These are phyloP conservation scores for Dyspetes luteomarginatus DNA, from an alignment of 2,888 invertebrate species.

Conservation along the genomic window DNA sequence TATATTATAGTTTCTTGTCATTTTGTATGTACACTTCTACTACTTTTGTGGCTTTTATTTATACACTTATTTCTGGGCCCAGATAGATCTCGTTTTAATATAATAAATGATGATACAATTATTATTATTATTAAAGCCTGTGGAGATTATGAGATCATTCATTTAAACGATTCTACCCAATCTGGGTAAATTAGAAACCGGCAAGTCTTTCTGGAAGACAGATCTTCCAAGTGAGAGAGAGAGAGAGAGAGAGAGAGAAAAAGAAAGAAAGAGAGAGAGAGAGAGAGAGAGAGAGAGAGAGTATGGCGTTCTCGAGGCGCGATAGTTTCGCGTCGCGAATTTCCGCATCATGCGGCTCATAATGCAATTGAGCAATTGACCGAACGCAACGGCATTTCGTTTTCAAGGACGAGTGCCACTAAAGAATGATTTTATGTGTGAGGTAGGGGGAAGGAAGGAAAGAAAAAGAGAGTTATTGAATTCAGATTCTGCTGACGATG, in stretches of 20 bases:
- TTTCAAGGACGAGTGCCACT: conserved; percentile 30
- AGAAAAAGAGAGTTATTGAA: conserved; percentile 9
- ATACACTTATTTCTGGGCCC: not conserved
- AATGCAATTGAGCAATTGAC: conserved; percentile 43
- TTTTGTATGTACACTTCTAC: conserved; percentile 3
- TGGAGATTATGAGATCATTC: not conserved
- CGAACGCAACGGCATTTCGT: conserved; percentile 18
- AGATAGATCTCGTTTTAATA: not conserved
- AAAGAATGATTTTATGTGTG: not conserved
- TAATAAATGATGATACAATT: not conserved
- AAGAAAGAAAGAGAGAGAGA: not conserved
- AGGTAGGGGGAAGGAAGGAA: not conserved
- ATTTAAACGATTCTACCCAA: not conserved
- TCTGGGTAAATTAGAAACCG: conserved; percentile 11
- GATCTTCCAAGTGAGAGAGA: not conserved
- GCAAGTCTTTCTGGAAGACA: not conserved
- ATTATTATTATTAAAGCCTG: not conserved
- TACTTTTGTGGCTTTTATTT: not conserved
- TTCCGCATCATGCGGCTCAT: conserved; percentile 35
- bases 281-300: not conserved
- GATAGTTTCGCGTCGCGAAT: conserved; percentile 50
- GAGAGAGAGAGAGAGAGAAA: not conserved
- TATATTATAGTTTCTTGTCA: conserved; percentile 21
- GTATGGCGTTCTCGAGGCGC: conserved; percentile 14
- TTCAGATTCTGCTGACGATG: not conserved